A percentile compares a stretch with the other conserved stretches of the same genome.
These are phyloP conservation scores for Pemphredon lugubris DNA, from an alignment of 2,888 invertebrate genomes.

Conservation along the genomic window DNA sequence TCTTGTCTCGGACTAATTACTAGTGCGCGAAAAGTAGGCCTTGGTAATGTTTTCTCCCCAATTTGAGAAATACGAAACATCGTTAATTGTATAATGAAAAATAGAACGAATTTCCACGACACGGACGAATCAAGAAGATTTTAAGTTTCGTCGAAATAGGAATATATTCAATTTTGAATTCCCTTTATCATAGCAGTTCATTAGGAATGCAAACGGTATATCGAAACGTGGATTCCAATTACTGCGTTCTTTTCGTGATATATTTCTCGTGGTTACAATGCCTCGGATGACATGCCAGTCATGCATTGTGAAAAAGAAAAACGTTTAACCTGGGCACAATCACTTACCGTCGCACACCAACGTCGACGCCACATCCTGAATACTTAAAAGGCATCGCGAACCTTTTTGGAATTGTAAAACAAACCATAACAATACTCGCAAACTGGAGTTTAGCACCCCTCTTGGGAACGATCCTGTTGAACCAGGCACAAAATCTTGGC, in stretches of 20 bases:
- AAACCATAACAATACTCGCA: constrained; percentile 68
- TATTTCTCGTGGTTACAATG: constrained; percentile 33
- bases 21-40: no score
- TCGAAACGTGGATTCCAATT: constrained; percentile 52
- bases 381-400: constrained; percentile 69
- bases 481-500: constrained; percentile 17
- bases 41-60: no score
- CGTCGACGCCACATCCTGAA: constrained; percentile 65
- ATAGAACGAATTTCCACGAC: no score
- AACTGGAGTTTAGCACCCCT: constrained; percentile 30
- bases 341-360: constrained; percentile 55
- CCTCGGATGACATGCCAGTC: constrained; percentile 6
- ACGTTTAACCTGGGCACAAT: constrained; percentile 47
- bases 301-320: constrained; percentile 19
- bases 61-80: no score
- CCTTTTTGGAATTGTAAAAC: constrained; percentile 74
- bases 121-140: no score
- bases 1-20: no score
- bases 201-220: no score
- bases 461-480: neutral
- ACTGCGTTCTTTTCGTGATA: constrained; percentile 27
- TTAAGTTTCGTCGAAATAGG: no score
- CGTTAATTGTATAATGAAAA: no score
- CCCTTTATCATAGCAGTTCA: no score
- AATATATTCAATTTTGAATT: no score